phyloP scores from a whole-genome alignment of 2,797 vertebrate genomes.

The Phoxinus dragarum region DNA sequence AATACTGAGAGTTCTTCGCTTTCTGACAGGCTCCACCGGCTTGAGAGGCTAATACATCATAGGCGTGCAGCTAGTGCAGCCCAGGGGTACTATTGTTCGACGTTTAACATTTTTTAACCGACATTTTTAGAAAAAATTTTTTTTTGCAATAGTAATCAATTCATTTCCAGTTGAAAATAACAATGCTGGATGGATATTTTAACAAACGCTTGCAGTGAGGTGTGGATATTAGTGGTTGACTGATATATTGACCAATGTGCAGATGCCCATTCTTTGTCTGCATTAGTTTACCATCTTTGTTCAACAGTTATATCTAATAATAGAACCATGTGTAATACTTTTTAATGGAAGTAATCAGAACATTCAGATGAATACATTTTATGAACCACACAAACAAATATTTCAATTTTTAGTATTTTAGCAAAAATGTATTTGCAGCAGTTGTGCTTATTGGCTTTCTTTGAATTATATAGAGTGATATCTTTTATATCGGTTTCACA shows the following conservation, averaged over 20 bases:
- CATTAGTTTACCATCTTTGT: not conserved
- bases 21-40: constrained; percentile 32
- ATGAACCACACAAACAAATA: no score
- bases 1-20: constrained; percentile 30
- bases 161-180: not conserved
- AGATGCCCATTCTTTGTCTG: constrained; percentile 3
- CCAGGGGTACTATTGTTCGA: constrained; percentile 33
- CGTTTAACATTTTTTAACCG: constrained; percentile 40
- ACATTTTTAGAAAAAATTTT: constrained; percentile 2
- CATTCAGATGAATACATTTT: not conserved
- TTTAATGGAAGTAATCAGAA: not conserved
- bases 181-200: not conserved
- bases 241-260: not conserved
- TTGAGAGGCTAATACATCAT: constrained; percentile 44
- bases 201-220: not conserved
- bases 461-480: not conserved
- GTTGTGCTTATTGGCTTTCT: not conserved
- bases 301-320: not conserved
- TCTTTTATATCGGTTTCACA: not conserved
- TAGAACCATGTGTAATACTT: no score
- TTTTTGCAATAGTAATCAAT: not conserved
- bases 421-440: not conserved
- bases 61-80: constrained; percentile 35
- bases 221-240: not conserved
- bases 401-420: no score